Evolutionary conservation across 2,888 invertebrate species (phyloP).

Genomic region (Labia minor): DNA sequence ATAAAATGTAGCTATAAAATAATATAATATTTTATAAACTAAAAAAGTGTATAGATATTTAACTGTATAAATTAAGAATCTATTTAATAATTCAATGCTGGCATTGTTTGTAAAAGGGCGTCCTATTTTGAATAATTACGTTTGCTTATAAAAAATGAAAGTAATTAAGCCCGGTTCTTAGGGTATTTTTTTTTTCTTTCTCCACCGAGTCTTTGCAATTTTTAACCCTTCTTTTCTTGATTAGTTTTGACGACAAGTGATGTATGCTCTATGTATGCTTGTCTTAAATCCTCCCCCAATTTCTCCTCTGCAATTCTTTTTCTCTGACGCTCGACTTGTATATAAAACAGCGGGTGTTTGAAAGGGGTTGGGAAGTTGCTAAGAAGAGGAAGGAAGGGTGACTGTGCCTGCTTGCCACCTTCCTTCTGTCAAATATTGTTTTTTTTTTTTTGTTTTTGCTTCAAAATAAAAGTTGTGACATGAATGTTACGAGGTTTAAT

Average conservation of each 20-base stretch:
- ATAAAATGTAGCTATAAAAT: too few relatives aligned
- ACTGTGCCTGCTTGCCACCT: neutral
- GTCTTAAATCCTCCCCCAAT: neutral
- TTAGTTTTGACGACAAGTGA: slow-evolving; percentile 13
- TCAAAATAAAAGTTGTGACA: slow-evolving; percentile 13
- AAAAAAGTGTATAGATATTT: too few relatives aligned
- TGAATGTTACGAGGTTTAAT: slow-evolving; percentile 13
- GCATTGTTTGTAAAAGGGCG: neutral
- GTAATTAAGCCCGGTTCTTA: neutral
- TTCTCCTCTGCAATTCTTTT: neutral
- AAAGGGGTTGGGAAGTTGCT: neutral
- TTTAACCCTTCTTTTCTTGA: neutral
- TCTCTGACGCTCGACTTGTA: neutral
- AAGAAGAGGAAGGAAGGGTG: neutral
- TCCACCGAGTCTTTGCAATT: neutral
- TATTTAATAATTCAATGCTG: too few relatives aligned
- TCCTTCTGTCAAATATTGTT: slow-evolving; percentile 13
- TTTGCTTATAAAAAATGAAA: neutral
- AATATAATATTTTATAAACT: too few relatives aligned
- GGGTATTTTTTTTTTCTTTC: neutral
- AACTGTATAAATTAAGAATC: too few relatives aligned
- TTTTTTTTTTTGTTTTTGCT: neutral
- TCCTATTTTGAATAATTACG: neutral
- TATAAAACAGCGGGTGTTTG: neutral
- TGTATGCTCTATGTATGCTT: neutral